phyloP scores from a whole-genome alignment of 30 jellyfish, hydroid and myxozoan genomes.

The Sanderia malayensis region DNA sequence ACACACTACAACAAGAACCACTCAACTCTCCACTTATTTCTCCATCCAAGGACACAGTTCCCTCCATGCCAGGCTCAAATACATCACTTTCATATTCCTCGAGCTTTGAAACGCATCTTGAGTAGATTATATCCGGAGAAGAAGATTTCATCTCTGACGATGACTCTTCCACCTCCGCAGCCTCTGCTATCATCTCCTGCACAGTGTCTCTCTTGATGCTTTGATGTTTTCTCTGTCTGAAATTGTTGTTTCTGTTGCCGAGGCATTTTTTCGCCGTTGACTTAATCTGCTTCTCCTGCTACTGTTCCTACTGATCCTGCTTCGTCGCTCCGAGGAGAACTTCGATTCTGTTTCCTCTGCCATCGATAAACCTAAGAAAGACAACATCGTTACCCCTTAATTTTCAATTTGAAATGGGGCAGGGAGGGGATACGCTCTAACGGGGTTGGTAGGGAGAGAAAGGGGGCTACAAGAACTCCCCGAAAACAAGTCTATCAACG shows the following conservation, averaged over 20 bases:
- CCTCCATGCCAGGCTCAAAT: constrained; percentile 25
- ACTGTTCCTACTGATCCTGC: constrained; percentile 4
- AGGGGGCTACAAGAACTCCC: too few species aligned
- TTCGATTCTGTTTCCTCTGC: constrained; percentile 21
- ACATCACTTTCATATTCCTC: constrained; percentile 62
- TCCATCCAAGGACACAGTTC: not conserved
- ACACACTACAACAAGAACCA: too few species aligned
- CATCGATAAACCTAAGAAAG: constrained; percentile 6
- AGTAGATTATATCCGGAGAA: constrained; percentile 32
- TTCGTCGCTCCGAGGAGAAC: constrained; percentile 7
- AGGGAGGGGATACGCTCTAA: too few species aligned
- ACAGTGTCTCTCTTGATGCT: not conserved
- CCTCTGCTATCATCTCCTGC: not conserved
- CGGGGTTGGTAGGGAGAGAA: too few species aligned
- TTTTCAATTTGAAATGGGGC: not conserved
- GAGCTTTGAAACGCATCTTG: constrained; percentile 41
- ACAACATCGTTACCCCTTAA: too few species aligned
- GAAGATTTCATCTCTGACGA: not conserved
- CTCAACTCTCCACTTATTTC: not conserved
- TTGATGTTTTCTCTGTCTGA: not conserved
- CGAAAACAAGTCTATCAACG: too few species aligned
- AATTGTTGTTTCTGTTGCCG: not conserved
- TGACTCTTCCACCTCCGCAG: constrained; percentile 20
- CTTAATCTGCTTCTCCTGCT: not conserved
- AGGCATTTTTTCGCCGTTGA: not conserved